Percentiles rank a stretch among this genome's conserved stretches.
Evolutionary conservation across 2,888 invertebrate genomes (phyloP).

Genomic region (Watsonalla cultraria): DNA sequence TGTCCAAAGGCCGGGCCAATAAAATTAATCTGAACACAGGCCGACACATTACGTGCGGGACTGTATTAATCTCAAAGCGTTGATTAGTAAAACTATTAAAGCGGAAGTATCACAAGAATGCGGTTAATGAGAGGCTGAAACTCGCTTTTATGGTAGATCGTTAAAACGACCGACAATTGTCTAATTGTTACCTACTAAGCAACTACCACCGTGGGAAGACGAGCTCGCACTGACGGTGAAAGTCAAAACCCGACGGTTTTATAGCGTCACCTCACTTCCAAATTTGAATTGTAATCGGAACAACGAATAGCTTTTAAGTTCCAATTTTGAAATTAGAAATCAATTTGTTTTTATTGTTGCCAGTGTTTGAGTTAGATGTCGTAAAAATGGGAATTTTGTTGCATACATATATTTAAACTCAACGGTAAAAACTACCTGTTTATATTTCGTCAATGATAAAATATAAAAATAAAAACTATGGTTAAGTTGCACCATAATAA

Average conservation of each 20-base stretch:
- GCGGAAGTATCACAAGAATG: slow-evolving; percentile 78
- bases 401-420: too few species aligned
- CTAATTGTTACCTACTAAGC: slow-evolving; percentile 73
- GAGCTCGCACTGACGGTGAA: slow-evolving; percentile 61
- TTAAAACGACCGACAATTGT: slow-evolving; percentile 77
- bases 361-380: slow-evolving; percentile 22
- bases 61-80: slow-evolving; percentile 74
- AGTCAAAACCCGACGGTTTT: slow-evolving; percentile 60
- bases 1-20: slow-evolving; percentile 65
- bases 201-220: slow-evolving; percentile 72
- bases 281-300: slow-evolving; percentile 61
- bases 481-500: too few species aligned
- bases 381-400: slow-evolving; percentile 2
- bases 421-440: too few species aligned
- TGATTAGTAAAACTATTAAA: slow-evolving; percentile 79
- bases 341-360: slow-evolving; percentile 52
- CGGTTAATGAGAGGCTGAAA: slow-evolving; percentile 75
- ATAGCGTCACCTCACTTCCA: slow-evolving; percentile 62
- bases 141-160: slow-evolving; percentile 73
- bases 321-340: slow-evolving; percentile 43
- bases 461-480: too few species aligned
- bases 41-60: slow-evolving; percentile 69
- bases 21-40: slow-evolving; percentile 69
- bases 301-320: slow-evolving; percentile 68
- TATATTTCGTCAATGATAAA: too few species aligned